Conservation (phyloP, 2,113 vertebrate species). For the Aldabrachelys gigantea region DNA sequence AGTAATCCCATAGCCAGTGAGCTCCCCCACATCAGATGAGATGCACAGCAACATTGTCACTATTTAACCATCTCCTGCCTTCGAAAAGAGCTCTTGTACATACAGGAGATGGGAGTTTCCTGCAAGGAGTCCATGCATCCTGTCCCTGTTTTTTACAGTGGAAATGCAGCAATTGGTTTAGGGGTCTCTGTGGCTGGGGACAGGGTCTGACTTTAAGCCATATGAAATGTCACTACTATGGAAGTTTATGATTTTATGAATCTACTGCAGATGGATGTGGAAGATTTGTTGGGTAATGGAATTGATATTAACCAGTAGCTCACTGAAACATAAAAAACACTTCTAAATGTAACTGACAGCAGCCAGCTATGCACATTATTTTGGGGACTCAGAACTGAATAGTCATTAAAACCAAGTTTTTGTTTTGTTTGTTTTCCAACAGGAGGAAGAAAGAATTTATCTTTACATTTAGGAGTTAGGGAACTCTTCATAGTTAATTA, state of each 20-base stretch:
- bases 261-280: background rate
- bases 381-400: background rate
- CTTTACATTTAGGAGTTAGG: background rate
- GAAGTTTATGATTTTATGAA: background rate
- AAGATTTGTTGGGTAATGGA: background rate
- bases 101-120: background rate
- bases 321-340: background rate
- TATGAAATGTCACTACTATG: background rate
- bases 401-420: background rate
- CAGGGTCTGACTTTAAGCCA: constrained; percentile 34
- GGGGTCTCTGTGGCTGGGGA: background rate
- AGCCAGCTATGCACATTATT: background rate
- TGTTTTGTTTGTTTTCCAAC: background rate
- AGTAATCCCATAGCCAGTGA: background rate
- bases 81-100: background rate
- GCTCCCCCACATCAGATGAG: background rate
- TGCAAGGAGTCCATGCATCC: background rate
- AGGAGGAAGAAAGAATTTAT: background rate
- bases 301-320: background rate
- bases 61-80: background rate
- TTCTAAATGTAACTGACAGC: background rate
- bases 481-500: background rate
- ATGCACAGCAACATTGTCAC: background rate
- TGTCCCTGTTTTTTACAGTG: background rate
- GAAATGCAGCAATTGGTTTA: background rate